These are phyloP conservation scores for Avahi laniger DNA, from an alignment of 2,797 vertebrate species.

Conservation along the genomic window DNA sequence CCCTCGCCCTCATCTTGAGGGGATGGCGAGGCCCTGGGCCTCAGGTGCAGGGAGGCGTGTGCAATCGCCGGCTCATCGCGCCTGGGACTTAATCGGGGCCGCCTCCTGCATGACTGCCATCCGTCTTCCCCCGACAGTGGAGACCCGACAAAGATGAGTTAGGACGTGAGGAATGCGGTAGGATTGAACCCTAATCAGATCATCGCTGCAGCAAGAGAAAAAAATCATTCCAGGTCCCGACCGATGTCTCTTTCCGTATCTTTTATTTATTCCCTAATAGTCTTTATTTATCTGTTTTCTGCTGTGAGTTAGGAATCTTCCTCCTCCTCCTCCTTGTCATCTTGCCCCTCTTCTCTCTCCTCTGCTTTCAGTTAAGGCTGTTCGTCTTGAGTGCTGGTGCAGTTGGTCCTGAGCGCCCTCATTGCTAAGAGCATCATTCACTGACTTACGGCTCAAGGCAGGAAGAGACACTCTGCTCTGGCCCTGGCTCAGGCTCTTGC, in stretches of 20 bases:
- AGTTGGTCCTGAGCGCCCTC: background rate
- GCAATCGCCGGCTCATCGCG: background rate
- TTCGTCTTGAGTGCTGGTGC: background rate
- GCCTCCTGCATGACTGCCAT: background rate
- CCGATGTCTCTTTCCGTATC: slow-evolving; percentile 51
- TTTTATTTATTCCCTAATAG: slow-evolving; percentile 38
- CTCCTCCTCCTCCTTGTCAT: background rate
- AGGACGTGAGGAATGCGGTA: slow-evolving; percentile 51
- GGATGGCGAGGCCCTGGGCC: background rate
- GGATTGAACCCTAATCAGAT: slow-evolving; percentile 75
- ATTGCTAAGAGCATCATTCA: background rate
- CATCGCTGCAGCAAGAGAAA: slow-evolving; percentile 61
- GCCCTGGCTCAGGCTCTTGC: fast-evolving
- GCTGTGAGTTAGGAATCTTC: background rate
- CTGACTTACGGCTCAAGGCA: background rate
- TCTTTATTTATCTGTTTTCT: slow-evolving; percentile 38
- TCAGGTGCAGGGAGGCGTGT: background rate
- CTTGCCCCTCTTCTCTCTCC: background rate
- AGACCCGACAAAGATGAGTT: slow-evolving; percentile 67
- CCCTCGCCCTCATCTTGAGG: fast-evolving
- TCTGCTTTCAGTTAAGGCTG: background rate
- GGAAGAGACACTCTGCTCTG: background rate
- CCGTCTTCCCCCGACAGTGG: background rate
- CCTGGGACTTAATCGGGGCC: background rate
- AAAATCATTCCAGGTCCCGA: slow-evolving; percentile 8